A percentile compares a stretch with the other conserved stretches of the same genome.
phyloP scores from a whole-genome alignment of 1,140 invertebrate genomes.

The Pseudoatta argentina region DNA sequence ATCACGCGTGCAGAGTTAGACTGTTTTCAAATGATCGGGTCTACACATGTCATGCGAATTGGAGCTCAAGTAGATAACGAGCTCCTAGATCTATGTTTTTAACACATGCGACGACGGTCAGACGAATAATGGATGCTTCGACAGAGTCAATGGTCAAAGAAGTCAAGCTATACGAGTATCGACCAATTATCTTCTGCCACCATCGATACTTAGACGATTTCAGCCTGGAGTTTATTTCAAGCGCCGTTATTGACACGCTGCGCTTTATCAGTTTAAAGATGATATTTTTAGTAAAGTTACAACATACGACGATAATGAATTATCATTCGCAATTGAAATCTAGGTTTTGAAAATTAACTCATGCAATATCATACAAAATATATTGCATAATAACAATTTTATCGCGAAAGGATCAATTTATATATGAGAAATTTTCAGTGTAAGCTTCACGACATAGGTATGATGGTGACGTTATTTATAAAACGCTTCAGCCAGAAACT shows the following conservation, averaged over 20 bases:
- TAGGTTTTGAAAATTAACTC: background rate
- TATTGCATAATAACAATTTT: background rate
- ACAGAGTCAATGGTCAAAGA: conserved; percentile 21
- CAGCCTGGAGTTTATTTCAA: conserved; percentile 9
- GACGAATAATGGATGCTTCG: conserved; percentile 5
- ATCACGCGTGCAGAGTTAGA: background rate
- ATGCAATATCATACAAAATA: too few relatives aligned
- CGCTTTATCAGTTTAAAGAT: background rate
- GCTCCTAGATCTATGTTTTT: background rate
- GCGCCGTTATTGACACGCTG: background rate
- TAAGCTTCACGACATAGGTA: background rate
- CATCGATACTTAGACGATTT: background rate
- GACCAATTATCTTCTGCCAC: background rate
- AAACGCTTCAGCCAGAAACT: conserved; percentile 31
- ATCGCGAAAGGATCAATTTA: background rate
- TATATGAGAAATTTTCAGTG: background rate
- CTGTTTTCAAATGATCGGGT: background rate
- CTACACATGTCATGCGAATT: conserved; percentile 21
- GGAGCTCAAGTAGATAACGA: background rate
- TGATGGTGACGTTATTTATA: conserved; percentile 46
- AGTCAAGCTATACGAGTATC: conserved; percentile 8
- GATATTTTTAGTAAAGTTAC: background rate
- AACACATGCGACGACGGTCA: background rate
- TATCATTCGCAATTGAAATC: background rate
- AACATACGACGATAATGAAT: background rate